Percentiles rank a stretch among this genome's conserved stretches.
phyloP scores from a whole-genome alignment of 1,140 invertebrate genomes.

The Brachionus paranguensis region DNA sequence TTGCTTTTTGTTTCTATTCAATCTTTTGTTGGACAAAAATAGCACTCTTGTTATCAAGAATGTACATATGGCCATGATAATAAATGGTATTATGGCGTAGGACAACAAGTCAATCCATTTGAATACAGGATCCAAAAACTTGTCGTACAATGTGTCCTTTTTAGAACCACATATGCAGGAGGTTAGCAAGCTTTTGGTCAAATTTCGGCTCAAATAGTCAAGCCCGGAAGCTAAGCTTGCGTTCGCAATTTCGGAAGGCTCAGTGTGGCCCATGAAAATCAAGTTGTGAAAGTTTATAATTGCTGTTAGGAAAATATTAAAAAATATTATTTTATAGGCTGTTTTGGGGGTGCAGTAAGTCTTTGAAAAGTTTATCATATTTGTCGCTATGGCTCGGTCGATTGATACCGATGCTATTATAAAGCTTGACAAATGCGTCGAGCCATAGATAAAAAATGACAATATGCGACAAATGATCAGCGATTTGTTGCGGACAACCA shows the following conservation, averaged over 20 bases:
- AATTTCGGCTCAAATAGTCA: not conserved
- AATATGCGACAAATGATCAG: constrained; percentile 2
- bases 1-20: constrained; percentile 16
- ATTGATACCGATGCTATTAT: constrained; percentile 27
- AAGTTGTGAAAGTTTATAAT: constrained; percentile 25
- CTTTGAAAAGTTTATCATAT: constrained; percentile 27
- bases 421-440: constrained; percentile 23
- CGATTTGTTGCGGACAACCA: not conserved
- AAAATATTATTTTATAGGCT: not conserved
- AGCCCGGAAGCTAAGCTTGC: not conserved
- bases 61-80: constrained; percentile 24
- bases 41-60: constrained; percentile 22
- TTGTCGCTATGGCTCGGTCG: constrained; percentile 26
- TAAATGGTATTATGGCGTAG: constrained; percentile 25
- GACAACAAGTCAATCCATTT: constrained; percentile 25
- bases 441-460: constrained; percentile 34
- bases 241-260: not conserved
- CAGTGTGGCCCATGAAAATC: constrained; percentile 19
- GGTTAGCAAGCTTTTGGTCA: not conserved
- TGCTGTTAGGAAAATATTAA: not conserved
- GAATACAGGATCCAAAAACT: constrained; percentile 18
- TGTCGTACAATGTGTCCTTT: not conserved
- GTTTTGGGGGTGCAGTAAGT: constrained; percentile 7
- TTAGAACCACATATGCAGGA: not conserved
- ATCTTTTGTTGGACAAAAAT: not conserved